phyloP scores from a whole-genome alignment of 2,113 vertebrate species.

The Rhabdomys dilectus region DNA sequence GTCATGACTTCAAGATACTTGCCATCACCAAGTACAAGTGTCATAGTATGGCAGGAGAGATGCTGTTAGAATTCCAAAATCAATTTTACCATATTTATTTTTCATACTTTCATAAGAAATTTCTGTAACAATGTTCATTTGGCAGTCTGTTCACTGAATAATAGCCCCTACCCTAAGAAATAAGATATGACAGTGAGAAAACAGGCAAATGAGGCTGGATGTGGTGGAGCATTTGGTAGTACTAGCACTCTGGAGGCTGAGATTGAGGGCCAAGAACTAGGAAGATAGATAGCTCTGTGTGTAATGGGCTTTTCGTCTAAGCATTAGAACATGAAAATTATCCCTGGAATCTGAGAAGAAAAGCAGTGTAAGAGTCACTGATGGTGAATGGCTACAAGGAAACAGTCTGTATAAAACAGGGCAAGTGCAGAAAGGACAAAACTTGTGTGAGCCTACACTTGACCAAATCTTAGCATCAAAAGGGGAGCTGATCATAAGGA shows the following conservation, averaged over 20 bases:
- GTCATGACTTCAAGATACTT: not conserved
- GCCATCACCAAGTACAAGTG: not conserved
- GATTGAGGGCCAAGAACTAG: not conserved
- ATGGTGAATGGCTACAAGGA: not conserved
- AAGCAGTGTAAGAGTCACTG: not conserved
- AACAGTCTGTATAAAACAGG: too few relatives aligned
- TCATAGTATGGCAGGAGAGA: not conserved
- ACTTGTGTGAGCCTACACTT: not conserved
- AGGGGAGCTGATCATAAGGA: not conserved
- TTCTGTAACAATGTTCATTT: not conserved
- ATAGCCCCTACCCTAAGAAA: not conserved
- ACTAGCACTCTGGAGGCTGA: not conserved
- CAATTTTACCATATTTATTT: not conserved
- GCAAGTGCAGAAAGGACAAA: too few relatives aligned
- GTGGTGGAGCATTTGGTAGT: not conserved
- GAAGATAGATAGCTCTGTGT: too few relatives aligned
- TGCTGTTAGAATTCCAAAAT: not conserved
- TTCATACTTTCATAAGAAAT: not conserved
- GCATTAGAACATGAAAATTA: too few relatives aligned
- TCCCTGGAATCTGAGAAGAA: fast-evolving
- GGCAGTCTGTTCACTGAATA: not conserved
- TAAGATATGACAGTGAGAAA: not conserved
- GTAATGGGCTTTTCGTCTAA: too few relatives aligned
- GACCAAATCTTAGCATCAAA: not conserved
- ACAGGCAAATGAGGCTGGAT: not conserved